Evolutionary conservation across 2,113 vertebrate species (phyloP).

Genomic region (Campylomormyrus tamandua): DNA sequence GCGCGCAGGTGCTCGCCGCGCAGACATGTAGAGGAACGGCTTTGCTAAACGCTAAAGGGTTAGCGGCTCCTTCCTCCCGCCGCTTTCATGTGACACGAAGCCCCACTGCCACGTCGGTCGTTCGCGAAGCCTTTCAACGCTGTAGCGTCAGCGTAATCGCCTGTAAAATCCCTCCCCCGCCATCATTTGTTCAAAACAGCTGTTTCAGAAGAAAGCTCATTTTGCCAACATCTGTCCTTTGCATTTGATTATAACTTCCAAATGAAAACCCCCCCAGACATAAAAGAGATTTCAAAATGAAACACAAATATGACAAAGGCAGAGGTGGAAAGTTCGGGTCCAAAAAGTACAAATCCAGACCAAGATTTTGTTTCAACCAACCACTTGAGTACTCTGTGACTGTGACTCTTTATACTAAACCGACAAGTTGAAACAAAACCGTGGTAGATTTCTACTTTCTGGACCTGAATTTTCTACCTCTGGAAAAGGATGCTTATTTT

Average conservation of each 20-base stretch:
- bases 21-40: not conserved
- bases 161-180: constrained; percentile 46
- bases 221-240: constrained; percentile 45
- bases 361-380: too few species aligned
- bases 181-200: constrained; percentile 47
- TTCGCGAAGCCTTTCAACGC: constrained; percentile 28
- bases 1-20: not conserved
- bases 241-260: constrained; percentile 25
- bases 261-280: constrained; percentile 17
- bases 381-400: too few species aligned
- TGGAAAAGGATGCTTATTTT: not conserved
- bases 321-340: too few species aligned
- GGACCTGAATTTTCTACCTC: too few species aligned
- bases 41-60: not conserved
- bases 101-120: not conserved
- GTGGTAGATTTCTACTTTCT: too few species aligned
- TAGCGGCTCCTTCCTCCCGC: not conserved
- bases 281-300: constrained; percentile 11
- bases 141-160: constrained; percentile 41
- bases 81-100: not conserved
- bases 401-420: too few species aligned
- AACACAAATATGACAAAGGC: not conserved
- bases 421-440: too few species aligned
- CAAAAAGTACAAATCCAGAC: too few species aligned
- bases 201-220: constrained; percentile 36